Evolutionary conservation across 2,888 invertebrate genomes (phyloP).

Genomic region (Argyra leucocephala): DNA sequence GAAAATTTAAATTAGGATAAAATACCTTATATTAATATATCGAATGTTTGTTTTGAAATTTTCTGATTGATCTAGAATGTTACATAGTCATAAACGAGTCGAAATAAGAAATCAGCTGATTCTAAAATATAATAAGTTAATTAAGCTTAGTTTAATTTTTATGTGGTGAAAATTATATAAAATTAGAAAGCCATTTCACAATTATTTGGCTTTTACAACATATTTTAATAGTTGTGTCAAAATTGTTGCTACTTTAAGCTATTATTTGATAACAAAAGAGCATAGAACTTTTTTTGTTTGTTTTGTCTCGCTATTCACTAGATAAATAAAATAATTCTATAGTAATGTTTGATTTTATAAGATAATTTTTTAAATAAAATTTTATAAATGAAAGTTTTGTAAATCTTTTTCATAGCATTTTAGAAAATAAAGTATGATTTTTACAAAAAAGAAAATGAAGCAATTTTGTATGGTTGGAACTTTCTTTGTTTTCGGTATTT

Average conservation of each 20-base stretch:
- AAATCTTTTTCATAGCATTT: neutral
- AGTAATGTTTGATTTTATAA: neutral
- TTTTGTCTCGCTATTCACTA: neutral
- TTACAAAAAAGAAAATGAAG: conserved; percentile 33
- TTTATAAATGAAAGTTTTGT: neutral
- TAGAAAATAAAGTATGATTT: conserved; percentile 27
- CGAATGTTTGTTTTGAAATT: too few relatives aligned
- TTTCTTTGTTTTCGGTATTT: conserved; percentile 22
- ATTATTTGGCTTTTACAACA: too few relatives aligned
- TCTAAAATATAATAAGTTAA: too few relatives aligned
- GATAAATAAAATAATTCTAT: neutral
- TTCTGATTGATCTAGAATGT: too few relatives aligned
- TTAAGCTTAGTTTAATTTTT: too few relatives aligned
- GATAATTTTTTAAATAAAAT: neutral
- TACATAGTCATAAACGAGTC: too few relatives aligned
- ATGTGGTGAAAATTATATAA: too few relatives aligned
- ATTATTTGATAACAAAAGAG: neutral
- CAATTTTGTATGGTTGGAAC: conserved; percentile 27
- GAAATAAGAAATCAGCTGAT: too few relatives aligned
- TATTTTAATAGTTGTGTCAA: too few relatives aligned
- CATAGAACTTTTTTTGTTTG: neutral
- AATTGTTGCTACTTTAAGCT: neutral
- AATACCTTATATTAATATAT: too few relatives aligned
- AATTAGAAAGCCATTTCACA: too few relatives aligned
- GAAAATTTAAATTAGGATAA: too few relatives aligned